Base-by-base conservation (phyloP, 2,113 vertebrate species). In the Megalops atlanticus region DNA sequence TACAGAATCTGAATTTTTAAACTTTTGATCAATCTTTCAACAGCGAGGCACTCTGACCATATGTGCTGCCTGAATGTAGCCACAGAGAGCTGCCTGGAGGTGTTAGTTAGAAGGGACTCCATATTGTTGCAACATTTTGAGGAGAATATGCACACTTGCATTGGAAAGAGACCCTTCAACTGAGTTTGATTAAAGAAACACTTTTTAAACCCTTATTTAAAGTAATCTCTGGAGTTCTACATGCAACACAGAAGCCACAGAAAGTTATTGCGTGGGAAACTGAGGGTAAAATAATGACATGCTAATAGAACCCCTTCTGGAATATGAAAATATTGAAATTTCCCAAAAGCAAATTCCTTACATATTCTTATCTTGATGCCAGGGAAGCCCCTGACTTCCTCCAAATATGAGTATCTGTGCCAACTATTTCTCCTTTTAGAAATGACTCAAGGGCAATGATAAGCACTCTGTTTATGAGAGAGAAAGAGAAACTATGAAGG, bases 1-100 rank as follows among this genome's bases (percentile, higher is more conserved):
- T 58, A 24, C 24, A 58, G 52, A 6, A 24, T n/a, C 75, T 77
- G 47, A 77, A 77, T 77, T 77, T 77, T 52, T 36, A 27, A 77
- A 4, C 47, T 12, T 54, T 24, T 10, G 36, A 54, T 77, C 33
- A 77, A 77, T 76, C 16, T 47, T 31, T 43, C 74, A 43, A 76
- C n/a, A 35, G 41, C 27, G 43, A 45, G n/a, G 35, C 18, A 24
- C 18, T 58, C 52, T 18, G 24, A 3, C 52, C 52, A 58, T 58
- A 58, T 58, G 52, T 8, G 21, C 21, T 24, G 7, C 21, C 15
- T 58, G 52, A 18, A 18, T 35, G 39, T 41, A 21, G 72, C 72
- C 72, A 41, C 35, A 47, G 40, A 75, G 74, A 76, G 31, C 14
- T 6, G 49, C 43, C 74, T 76, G 45, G 18, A 76, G 74, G 49